Evolutionary conservation across 2,888 invertebrate genomes (phyloP), one percentile per base, ranked within the genome.

Genomic region (Drosophila recens): DNA sequence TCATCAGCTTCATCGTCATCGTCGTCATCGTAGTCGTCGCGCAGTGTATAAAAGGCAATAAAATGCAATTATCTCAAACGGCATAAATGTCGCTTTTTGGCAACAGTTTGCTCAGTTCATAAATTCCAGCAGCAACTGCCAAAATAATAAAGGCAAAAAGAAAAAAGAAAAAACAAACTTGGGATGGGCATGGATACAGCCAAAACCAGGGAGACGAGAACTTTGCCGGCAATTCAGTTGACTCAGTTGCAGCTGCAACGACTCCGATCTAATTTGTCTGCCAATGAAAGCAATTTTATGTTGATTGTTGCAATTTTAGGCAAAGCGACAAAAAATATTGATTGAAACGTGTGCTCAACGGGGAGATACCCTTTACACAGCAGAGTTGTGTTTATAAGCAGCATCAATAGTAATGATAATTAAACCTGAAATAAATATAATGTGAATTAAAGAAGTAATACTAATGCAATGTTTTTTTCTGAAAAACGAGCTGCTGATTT

Each of bases 61-160:
- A 87, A 86, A 85, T 86, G 85, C 82, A 86, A 87, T 87, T 87
- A 86, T 86, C 85, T 87, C 81, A 82, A 87, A 86, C 72, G 87
- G 82, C 81, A 85, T 85, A 87, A 86, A 84, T 85, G 87, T 85
- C 83, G 77, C 80, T 75, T 85, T 86, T 85, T 84, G 83, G 83
- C 83, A 84, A 82, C 83, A 64, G 87, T 75, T 84, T 73, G 75
- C 77, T 58, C 61, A 73, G 75, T 77, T 72, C 80, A 84, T 84
- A 84, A 80, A 81, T 87, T 84, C 56, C 65, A 65, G 45, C 67
- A 83, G 78, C 84, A 77, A 70, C 71, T 80, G 84, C 78, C 79
- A 83, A 82, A 64, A 46, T 45, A 65, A 61, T 67, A 54, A 46
- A 69, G 17, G 40, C 56, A n/a, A 42, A 49, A 48, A 49, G 10